Conservation (phyloP, 2,888 invertebrate species). For the Drosophila subsilvestris region DNA sequence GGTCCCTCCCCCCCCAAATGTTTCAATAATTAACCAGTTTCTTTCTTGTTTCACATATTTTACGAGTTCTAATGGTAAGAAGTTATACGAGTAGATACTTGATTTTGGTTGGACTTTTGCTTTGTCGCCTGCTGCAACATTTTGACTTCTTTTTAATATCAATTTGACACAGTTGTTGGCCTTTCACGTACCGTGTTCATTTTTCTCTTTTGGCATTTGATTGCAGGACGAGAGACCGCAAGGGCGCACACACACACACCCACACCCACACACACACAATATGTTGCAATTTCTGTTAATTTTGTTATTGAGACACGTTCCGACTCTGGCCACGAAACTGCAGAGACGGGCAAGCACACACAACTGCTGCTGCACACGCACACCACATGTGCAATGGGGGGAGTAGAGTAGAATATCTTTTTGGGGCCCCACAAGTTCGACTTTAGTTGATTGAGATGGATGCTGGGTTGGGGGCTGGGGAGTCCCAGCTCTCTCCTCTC, state of each 20-base stretch:
- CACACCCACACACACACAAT: conserved; percentile 49
- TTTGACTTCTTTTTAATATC: conserved; percentile 42
- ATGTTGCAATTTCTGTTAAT: conserved; percentile 80
- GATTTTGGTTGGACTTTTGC: background rate
- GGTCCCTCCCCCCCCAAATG: conserved; percentile 18
- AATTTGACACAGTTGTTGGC: conserved; percentile 54
- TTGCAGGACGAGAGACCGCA: conserved; percentile 15
- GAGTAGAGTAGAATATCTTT: conserved; percentile 10
- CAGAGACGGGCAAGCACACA: conserved; percentile 50
- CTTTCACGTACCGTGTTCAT: conserved; percentile 39
- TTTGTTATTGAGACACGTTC: conserved; percentile 79
- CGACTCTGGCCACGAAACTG: conserved; percentile 50
- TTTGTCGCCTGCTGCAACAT: conserved; percentile 9
- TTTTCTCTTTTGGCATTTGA: conserved; percentile 59
- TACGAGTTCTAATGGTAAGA: background rate
- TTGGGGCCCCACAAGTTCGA: conserved; percentile 12
- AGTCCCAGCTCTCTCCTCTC: conserved; percentile 8
- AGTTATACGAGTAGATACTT: background rate
- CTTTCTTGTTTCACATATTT: conserved; percentile 2
- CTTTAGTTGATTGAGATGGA: conserved; percentile 47
- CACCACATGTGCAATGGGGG: conserved; percentile 14
- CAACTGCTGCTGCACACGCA: background rate
- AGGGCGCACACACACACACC: conserved; percentile 8
- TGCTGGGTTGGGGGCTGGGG: conserved; percentile 14
- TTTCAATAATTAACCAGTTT: conserved; percentile 29